A percentile compares a stretch with the other conserved stretches of the same genome.
Evolutionary conservation across 2,113 vertebrate species (phyloP).

Genomic region (Phalacrocorax carbo): DNA sequence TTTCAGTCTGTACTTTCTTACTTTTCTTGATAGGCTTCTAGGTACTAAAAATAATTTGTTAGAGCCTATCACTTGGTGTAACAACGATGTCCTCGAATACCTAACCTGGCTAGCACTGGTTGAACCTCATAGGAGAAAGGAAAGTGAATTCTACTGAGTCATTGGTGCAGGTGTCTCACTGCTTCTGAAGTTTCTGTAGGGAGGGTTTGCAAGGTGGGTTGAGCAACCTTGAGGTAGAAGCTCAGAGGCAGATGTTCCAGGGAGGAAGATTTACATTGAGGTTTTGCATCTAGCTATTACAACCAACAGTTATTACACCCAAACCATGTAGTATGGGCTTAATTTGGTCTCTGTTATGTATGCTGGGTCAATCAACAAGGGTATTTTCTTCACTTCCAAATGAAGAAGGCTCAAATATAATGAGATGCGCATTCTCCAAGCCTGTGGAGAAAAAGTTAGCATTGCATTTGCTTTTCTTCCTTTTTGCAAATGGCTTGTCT

Average conservation of each 20-base stretch:
- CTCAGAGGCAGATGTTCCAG: not conserved
- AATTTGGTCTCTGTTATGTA: not conserved
- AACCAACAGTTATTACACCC: not conserved
- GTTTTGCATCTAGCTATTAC: not conserved
- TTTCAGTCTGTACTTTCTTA: constrained; percentile 37
- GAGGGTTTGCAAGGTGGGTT: not conserved
- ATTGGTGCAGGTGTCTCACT: not conserved
- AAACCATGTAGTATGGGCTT: not conserved
- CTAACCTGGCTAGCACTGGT: not conserved
- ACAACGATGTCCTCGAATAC: not conserved
- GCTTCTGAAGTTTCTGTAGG: not conserved
- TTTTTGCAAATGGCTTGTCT: not conserved
- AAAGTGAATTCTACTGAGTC: not conserved
- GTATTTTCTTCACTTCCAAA: not conserved
- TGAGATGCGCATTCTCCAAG: not conserved
- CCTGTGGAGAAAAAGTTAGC: not conserved
- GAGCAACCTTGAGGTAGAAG: not conserved
- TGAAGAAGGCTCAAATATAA: not conserved
- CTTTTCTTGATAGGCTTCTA: constrained; percentile 31
- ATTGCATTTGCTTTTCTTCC: not conserved
- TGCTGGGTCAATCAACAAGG: not conserved
- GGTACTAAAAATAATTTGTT: constrained; percentile 42
- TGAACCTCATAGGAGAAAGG: not conserved
- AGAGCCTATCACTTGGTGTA: not conserved
- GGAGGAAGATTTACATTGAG: not conserved